Evolutionary conservation across 1,140 invertebrate species (phyloP).

Genomic region (Neodiprion lecontei): DNA sequence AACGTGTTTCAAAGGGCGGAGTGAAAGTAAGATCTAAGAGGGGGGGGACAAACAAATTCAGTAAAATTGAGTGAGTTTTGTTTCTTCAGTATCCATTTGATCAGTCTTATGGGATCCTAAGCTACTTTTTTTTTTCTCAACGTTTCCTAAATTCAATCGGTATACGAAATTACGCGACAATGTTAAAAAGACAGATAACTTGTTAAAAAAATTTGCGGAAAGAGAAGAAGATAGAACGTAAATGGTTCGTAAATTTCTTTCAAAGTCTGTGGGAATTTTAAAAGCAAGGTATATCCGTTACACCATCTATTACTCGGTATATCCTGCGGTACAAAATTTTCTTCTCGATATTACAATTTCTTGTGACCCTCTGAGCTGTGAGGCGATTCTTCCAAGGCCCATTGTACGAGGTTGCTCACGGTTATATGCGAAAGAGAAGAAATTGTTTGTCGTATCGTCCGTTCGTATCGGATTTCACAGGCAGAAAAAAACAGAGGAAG

Average conservation of each 20-base stretch:
- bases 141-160: neutral
- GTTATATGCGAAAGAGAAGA: neutral
- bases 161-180: neutral
- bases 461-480: too few species aligned
- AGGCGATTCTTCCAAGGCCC: neutral
- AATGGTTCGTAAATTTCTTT: too few species aligned
- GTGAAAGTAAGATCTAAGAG: constrained; percentile 11
- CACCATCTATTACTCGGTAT: neutral
- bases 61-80: constrained; percentile 10
- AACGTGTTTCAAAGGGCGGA: neutral
- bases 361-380: neutral
- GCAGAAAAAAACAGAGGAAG: neutral
- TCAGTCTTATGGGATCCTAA: constrained; percentile 49
- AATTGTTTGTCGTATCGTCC: too few species aligned
- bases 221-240: too few species aligned
- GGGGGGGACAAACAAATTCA: neutral
- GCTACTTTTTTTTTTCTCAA: neutral
- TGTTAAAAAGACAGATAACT: neutral
- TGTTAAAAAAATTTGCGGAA: too few species aligned
- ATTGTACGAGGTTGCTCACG: neutral
- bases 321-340: too few species aligned
- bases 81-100: constrained; percentile 33
- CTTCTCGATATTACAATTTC: neutral
- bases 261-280: neutral
- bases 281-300: neutral